A percentile compares a stretch with the other conserved stretches of the same genome.
Evolutionary conservation across 1,140 invertebrate species (phyloP).

Genomic region (Lanistes nyassanus): DNA sequence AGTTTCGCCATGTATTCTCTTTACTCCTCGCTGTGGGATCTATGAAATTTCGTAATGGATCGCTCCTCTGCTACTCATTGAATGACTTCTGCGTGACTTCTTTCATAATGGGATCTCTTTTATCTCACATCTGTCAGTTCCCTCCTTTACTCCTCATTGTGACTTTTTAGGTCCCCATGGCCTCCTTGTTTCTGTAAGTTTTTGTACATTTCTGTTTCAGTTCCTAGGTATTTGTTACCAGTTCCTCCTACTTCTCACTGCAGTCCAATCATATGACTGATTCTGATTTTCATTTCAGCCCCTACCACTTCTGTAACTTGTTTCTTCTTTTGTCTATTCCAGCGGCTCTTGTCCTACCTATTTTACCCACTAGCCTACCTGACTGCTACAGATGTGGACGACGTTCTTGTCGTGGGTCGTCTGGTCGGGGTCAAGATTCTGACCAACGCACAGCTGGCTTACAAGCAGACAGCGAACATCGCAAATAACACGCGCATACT

Average conservation of each 20-base stretch:
- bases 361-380: slow-evolving; percentile 46
- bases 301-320: background rate
- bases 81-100: no score
- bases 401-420: slow-evolving; percentile 39
- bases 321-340: background rate
- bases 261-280: no score
- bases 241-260: background rate
- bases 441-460: slow-evolving; percentile 46
- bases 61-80: no score
- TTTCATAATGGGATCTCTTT: no score
- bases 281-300: background rate
- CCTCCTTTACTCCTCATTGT: no score
- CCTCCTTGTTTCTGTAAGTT: no score
- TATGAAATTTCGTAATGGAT: no score
- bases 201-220: no score
- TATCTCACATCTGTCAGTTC: no score
- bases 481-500: slow-evolving; percentile 14
- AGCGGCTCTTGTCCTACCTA: slow-evolving; percentile 47
- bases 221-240: background rate
- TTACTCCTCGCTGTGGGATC: no score
- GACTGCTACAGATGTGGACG: slow-evolving; percentile 39
- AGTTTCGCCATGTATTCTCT: no score
- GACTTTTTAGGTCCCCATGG: no score
- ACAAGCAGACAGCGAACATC: slow-evolving; percentile 31
- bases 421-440: slow-evolving; percentile 47